Base-by-base conservation (phyloP, 2,113 vertebrate species). In the Etheostoma cragini region DNA sequence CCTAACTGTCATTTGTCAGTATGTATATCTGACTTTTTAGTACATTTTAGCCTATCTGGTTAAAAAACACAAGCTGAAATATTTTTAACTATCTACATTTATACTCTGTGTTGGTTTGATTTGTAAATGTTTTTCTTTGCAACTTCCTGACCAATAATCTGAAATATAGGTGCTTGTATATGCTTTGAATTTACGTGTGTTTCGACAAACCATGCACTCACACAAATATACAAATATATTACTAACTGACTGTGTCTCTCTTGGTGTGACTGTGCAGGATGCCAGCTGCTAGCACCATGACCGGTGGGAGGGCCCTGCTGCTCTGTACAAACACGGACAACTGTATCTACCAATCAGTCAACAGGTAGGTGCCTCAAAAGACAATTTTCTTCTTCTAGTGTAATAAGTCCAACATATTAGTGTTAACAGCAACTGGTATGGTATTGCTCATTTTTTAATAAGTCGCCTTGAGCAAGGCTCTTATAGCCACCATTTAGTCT, bases 231-330 rank as follows among this genome's bases (percentile, higher is more conserved):
- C 1, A 67, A 61, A 38, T 42, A 24, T 8, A 26, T 47, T 45
- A 14, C n/a, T 45, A 35, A 71, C 54, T 70, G 60, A 77, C 54
- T 50, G 64, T 82, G 17, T 75, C 0, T 30, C 2, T 78, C 14
- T 79, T 46, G 83, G 92, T 96, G 90, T 92, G 79, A 85, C 56
- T 89, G 22, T 91, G 83, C 89, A 95, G 92, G 88, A 95, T 93
- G 95, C 93, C 91, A 72, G 79, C 92, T 96, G 97, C 96, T 97
- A 97, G 96, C 96, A 96, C 92, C 87, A 97, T 99, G 98, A 98
- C 96, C 69, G 94, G 95, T 74, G 95, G 93, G 91, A 90, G 94
- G 94, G 95, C 16, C 14, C 91, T 96, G 91, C 86, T 94, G 86
- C 96, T 93, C 94, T 97, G 96, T 94, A 95, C 94, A 88, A 94